These are phyloP conservation scores for Elephantulus edwardii DNA, from an alignment of 2,113 vertebrate species.

Conservation along the genomic window DNA sequence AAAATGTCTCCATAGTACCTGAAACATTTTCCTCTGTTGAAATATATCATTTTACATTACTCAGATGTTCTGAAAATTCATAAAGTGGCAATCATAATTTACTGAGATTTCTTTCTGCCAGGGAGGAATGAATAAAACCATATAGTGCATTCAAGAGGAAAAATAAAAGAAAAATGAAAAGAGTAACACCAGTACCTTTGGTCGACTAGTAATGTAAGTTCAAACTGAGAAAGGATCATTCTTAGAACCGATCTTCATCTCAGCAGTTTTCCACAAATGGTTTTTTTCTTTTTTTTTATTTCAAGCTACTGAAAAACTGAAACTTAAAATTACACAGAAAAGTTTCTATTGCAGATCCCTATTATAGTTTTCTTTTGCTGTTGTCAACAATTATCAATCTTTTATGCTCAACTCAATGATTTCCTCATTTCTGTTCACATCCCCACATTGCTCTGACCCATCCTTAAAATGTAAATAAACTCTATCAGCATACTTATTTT, in stretches of 20 bases:
- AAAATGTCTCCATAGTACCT: conserved; percentile 63
- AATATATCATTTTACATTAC: conserved; percentile 72
- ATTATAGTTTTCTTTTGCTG: neutral
- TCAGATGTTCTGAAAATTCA: conserved; percentile 68
- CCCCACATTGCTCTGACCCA: too few species aligned
- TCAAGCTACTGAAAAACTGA: neutral
- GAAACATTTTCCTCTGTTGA: conserved; percentile 69
- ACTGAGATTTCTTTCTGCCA: conserved; percentile 72
- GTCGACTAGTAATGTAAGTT: neutral
- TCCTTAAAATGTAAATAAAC: neutral
- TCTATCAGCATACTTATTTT: neutral
- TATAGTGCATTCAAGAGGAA: neutral
- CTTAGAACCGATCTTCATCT: neutral
- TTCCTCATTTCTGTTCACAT: accelerated
- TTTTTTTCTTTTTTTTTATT: neutral
- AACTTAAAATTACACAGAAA: neutral
- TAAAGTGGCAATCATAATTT: conserved; percentile 73
- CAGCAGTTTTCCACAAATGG: neutral
- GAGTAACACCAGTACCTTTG: neutral
- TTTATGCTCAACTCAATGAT: neutral
- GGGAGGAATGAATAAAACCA: conserved; percentile 69
- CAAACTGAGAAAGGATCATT: neutral
- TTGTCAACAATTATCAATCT: neutral
- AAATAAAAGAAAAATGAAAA: conserved; percentile 61
- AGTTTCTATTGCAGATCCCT: neutral